phyloP scores from a whole-genome alignment of 2,113 vertebrate species.

The Datnioides undecimradiatus region DNA sequence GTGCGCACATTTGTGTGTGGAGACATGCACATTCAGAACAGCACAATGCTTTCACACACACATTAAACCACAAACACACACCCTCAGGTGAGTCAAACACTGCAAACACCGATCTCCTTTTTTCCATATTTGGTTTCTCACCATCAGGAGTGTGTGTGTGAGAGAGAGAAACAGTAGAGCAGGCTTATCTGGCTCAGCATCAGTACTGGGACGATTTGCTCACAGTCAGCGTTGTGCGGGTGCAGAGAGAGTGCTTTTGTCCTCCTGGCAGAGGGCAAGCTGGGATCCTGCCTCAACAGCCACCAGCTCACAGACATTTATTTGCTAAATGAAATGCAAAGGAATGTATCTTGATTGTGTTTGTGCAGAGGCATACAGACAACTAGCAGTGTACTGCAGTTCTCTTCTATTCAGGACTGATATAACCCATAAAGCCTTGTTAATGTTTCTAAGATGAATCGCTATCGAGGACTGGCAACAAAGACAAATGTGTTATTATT shows the following conservation, averaged over 20 bases:
- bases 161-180: conserved; percentile 5
- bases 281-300: conserved; percentile 50
- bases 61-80: conserved; percentile 51
- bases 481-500: not conserved
- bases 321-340: conserved; percentile 27
- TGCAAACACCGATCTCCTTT: conserved; percentile 26
- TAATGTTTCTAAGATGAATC: not conserved
- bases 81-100: conserved; percentile 64
- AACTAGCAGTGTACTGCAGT: not conserved
- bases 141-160: conserved; percentile 27
- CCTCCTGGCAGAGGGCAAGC: conserved; percentile 45
- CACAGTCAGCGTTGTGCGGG: conserved; percentile 55
- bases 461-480: not conserved
- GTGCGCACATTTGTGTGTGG: conserved; percentile 25
- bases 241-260: conserved; percentile 60
- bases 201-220: conserved; percentile 55
- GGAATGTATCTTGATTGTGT: conserved; percentile 40
- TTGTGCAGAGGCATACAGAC: conserved; percentile 28
- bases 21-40: conserved; percentile 34
- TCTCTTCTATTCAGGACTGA: conserved; percentile 1
- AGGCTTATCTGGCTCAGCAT: conserved; percentile 67
- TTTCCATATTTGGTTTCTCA: conserved; percentile 44
- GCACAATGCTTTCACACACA: conserved; percentile 50
- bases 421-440: conserved; percentile 21
- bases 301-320: conserved; percentile 45